Evolutionary conservation across 2,113 vertebrate species (phyloP), one percentile per base, ranked within the genome.

Genomic region (Phasianus colchicus): DNA sequence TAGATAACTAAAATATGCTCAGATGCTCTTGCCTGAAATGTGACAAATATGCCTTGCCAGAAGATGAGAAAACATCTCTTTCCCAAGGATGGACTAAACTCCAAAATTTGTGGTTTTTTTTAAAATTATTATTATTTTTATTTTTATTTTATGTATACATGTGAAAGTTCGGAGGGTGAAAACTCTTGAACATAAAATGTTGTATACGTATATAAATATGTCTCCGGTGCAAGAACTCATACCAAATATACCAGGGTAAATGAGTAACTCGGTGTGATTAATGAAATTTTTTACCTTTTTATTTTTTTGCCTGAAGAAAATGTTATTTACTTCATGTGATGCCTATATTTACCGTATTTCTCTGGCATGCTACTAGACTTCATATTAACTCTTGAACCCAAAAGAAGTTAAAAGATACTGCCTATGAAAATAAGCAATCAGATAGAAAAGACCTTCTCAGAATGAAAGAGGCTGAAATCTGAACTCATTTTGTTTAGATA

Each of bases 1-100:
- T 83, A 83, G 92, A 93, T 67, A 93, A 89, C 86, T 97, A 74
- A 92, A 95, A 88, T 55, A 66, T 45, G 58, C 36, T 79, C 65
- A 88, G 69, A 90, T 81, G 74, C 45, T 75, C 58, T 52, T 92
- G 83, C 61, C 79, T 90, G 79, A 86, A 94, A 90, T 83, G 36
- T 83, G 80, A 90, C 52, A 89, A 84, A 89, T 65, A 78, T 38
- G 57, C 52, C 52, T 61, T 91, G 47, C 71, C n/a, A 90, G 32
- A 48, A 75, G 86, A 90, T 32, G 45, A 83, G n/a, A 92, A 52
- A 88, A 57, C 65, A 80, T 78, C 79, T 81, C 72, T 80, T 86
- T 95, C 38, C n/a, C 24, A 60, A 32, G 36, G 42, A 79, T 90
- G 61, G 61, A 74, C 69, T n/a, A 45, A 67, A 73, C 36, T 80